Evolutionary conservation across 2,888 invertebrate genomes (phyloP), one percentile per base, ranked within the genome.

Genomic region (Cryptus armator): DNA sequence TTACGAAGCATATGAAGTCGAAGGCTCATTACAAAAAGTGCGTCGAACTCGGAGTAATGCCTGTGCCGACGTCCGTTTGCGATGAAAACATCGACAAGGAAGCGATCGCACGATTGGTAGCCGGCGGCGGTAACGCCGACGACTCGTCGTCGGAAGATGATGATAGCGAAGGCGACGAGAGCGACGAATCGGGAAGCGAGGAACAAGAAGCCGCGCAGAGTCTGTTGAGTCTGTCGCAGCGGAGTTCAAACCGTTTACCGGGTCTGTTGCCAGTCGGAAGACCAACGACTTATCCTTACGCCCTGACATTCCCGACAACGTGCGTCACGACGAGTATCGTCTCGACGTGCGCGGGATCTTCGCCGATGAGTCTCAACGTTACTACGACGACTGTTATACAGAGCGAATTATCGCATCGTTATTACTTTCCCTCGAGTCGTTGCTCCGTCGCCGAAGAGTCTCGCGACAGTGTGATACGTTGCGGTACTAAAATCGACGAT

Each of bases 1-100:
- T 99, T 84, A 99, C 99, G 0, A 99, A 99, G 94, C 99, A 99
- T 94, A 98, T 99, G 98, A 99, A 99, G 93, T 99, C 99, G 81
- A 99, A 99, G 94, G 97, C 99, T 0, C 99, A 99, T 94, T 98
- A 97, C 91, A 98, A 98, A 94, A 98, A 98, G 92, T 99, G 98
- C 94, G 95, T 97, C 37, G 98, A 98, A 91, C 95, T 97, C 89
- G 98, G 97, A 86, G 97, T 98, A 87, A 96, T 96, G 91, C 98
- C 98, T 0, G 96, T 96, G 0, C 96, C 96, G 0, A 95, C 95
- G 59, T 94, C 95, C 0, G 95, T 96, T 68, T 97, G 97, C 88
- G 96, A 96, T 43, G 95, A 94, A 3, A 95, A 95, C 86, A 95
- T 95, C 85, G 95, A 95, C 89, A 94, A 94, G 77, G 95, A 95